A percentile compares a stretch with the other conserved stretches of the same genome.
These are phyloP conservation scores for Apodemus speciosus DNA, from an alignment of 2,113 vertebrate genomes.

Conservation along the genomic window DNA sequence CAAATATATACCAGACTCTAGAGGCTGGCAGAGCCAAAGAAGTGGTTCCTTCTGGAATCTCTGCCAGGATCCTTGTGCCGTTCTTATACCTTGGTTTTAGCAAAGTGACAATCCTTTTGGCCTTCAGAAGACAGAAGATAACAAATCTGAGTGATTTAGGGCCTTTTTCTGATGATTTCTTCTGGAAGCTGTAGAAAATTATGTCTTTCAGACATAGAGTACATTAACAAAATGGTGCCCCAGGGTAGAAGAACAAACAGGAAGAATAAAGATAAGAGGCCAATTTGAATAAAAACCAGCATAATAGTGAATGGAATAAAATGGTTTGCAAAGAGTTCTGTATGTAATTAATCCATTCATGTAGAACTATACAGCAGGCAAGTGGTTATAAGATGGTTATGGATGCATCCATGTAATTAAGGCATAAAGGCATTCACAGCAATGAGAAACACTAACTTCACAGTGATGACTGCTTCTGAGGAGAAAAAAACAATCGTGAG, in stretches of 20 bases:
- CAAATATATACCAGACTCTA: background rate
- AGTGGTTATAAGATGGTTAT: slow-evolving; percentile 1
- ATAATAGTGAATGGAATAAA: background rate
- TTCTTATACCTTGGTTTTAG: background rate
- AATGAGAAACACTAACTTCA: background rate
- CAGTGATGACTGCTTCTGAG: background rate
- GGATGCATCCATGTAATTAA: background rate
- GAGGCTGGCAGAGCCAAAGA: background rate
- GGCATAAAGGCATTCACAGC: background rate
- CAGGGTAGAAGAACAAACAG: background rate
- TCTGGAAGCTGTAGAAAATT: background rate
- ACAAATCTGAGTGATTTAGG: background rate
- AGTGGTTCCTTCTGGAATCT: background rate
- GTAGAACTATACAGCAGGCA: background rate
- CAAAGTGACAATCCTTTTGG: background rate
- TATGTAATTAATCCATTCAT: background rate
- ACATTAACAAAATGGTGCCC: background rate
- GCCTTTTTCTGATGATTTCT: background rate
- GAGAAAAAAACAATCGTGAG: background rate
- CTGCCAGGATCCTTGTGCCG: background rate
- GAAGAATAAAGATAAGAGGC: background rate
- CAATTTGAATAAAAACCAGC: background rate
- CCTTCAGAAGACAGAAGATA: background rate
- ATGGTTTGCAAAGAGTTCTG: background rate
- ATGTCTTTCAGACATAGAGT: background rate